Conservation (phyloP, 2,113 vertebrate genomes). For the Ellobius talpinus region DNA sequence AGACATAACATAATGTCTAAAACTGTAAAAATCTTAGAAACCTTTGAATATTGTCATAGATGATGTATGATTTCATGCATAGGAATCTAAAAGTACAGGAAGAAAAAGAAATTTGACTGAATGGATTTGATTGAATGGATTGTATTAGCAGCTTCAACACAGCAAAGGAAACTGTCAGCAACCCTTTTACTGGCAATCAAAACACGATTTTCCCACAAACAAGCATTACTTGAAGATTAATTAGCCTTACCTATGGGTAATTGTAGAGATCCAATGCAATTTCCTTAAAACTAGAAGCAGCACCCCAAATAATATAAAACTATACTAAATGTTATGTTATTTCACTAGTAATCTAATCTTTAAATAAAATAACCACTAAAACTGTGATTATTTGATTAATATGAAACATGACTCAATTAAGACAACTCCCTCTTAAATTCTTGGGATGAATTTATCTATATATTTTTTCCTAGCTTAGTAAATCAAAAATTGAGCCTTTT, state of each 20-base stretch:
- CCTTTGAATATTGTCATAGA: background rate
- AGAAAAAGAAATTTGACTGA: background rate
- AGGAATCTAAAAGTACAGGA: rapidly evolving
- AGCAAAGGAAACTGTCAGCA: background rate
- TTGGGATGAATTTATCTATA: background rate
- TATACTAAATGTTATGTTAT: background rate
- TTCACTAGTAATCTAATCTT: background rate
- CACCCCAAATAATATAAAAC: background rate
- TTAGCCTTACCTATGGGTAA: background rate
- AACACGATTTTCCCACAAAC: background rate
- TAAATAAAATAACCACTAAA: background rate
- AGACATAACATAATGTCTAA: background rate
- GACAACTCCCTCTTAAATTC: background rate
- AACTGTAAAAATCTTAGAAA: background rate
- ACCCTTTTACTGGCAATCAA: background rate
- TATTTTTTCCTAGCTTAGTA: background rate
- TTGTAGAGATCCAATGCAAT: background rate
- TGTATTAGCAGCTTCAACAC: too few relatives aligned
- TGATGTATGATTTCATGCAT: background rate
- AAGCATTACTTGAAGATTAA: background rate
- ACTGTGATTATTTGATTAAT: background rate
- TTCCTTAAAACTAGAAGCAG: background rate
- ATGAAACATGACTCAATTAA: background rate
- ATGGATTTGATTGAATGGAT: background rate
- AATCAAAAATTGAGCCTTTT: background rate